These are phyloP conservation scores for Lepidurus arcticus DNA, from an alignment of 1,140 invertebrate species.

Conservation along the genomic window DNA sequence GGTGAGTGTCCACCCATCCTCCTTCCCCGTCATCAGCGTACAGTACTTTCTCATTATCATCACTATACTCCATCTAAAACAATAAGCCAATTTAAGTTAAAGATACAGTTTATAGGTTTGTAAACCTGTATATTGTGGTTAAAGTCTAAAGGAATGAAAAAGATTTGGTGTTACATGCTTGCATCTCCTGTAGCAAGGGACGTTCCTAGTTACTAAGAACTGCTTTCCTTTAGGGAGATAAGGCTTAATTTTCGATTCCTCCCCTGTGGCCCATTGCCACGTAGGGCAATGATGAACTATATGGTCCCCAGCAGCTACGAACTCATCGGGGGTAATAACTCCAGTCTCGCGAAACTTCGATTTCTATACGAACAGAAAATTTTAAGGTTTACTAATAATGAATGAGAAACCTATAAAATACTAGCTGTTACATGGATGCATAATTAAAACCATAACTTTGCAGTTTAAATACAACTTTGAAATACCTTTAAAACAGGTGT, in stretches of 20 bases:
- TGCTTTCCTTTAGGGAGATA: constrained; percentile 95
- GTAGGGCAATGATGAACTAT: constrained; percentile 98
- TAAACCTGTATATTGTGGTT: constrained; percentile 43
- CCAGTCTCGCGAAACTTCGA: constrained; percentile 98
- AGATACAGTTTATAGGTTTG: constrained; percentile 39
- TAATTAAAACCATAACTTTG: not conserved
- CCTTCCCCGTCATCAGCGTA: constrained; percentile 80
- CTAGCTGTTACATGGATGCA: not conserved
- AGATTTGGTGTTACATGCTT: constrained; percentile 63
- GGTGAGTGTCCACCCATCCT: constrained; percentile 99
- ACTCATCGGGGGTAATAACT: constrained; percentile 92
- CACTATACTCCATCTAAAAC: constrained; percentile 77
- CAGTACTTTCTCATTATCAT: constrained; percentile 80
- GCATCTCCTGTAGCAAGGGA: constrained; percentile 85
- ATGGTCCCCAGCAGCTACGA: constrained; percentile 96
- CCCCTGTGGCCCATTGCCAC: constrained; percentile 95
- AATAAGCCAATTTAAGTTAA: constrained; percentile 7
- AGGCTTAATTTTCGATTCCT: constrained; percentile 73
- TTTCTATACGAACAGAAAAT: constrained; percentile 59
- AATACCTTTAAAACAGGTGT: constrained; percentile 88
- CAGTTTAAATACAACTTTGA: constrained; percentile 38
- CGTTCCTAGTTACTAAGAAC: constrained; percentile 93
- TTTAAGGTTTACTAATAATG: constrained; percentile 22
- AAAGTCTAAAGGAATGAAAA: constrained; percentile 30
- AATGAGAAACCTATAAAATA: constrained; percentile 29